These are phyloP conservation scores for Campylorhamphus procurvoides DNA, from an alignment of 2,113 vertebrate species.

Conservation along the genomic window DNA sequence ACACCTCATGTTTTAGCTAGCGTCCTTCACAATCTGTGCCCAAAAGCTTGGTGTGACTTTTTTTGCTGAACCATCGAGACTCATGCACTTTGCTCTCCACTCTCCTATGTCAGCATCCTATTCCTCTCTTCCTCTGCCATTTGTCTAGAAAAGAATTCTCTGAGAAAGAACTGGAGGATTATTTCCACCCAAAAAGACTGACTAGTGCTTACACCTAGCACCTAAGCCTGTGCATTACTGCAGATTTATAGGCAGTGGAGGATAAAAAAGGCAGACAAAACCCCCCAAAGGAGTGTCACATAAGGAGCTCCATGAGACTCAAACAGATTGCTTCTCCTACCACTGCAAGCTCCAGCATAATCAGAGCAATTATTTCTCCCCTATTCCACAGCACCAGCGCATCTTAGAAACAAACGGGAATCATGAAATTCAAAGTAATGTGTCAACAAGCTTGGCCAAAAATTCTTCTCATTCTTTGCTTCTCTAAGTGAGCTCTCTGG, in stretches of 20 bases:
- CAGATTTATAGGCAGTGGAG: not conserved
- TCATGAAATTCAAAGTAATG: not conserved
- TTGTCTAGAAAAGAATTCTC: not conserved
- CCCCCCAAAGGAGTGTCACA: not conserved
- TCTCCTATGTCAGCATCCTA: not conserved
- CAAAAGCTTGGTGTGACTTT: not conserved
- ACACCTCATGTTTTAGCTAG: not conserved
- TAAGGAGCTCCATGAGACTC: not conserved
- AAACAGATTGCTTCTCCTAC: not conserved
- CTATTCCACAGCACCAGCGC: not conserved
- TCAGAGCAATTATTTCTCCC: not conserved
- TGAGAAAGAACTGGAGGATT: not conserved
- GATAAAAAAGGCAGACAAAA: not conserved
- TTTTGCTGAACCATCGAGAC: not conserved
- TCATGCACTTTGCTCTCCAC: not conserved
- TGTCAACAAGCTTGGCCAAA: not conserved
- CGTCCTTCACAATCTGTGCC: not conserved
- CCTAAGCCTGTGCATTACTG: not conserved
- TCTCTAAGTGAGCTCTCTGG: not conserved
- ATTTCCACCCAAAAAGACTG: not conserved
- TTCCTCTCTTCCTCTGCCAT: not conserved
- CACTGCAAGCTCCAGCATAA: not conserved
- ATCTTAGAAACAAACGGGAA: not conserved
- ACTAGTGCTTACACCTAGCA: not conserved
- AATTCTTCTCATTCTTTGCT: not conserved